A percentile compares a stretch with the other conserved stretches of the same genome.
Evolutionary conservation across 2,113 vertebrate genomes (phyloP).

Genomic region (Monarcha castaneiventris): DNA sequence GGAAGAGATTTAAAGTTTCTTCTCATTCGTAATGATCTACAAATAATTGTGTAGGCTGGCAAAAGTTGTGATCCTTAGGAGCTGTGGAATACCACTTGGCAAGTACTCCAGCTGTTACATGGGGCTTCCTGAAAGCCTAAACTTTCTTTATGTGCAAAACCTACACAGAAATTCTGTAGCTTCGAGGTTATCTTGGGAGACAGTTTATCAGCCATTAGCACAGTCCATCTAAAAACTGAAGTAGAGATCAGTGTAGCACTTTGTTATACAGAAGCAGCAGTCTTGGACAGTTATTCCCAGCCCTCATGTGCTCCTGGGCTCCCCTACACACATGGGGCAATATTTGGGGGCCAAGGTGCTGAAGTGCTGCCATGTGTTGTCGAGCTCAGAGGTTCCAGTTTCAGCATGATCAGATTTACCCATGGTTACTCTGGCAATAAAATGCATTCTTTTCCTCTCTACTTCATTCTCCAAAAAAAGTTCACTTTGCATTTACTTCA

Average conservation of each 20-base stretch:
- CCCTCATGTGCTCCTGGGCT: neutral
- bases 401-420: neutral
- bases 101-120: neutral
- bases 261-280: neutral
- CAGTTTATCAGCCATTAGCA: neutral
- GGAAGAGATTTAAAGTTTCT: neutral
- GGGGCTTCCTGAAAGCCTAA: neutral
- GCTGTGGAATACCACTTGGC: neutral
- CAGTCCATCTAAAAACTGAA: neutral
- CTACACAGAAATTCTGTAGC: neutral
- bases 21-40: neutral
- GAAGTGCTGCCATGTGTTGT: neutral
- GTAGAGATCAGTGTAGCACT: neutral
- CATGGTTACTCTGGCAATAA: neutral
- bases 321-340: fast-evolving
- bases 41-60: neutral
- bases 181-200: neutral
- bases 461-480: neutral
- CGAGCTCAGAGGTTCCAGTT: neutral
- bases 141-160: neutral
- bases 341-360: neutral
- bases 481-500: neutral
- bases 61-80: neutral
- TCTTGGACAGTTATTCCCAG: neutral
- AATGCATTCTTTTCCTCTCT: neutral